These are phyloP conservation scores for Heliconius ethilla DNA, from an alignment of 2,888 invertebrate genomes.

Conservation along the genomic window DNA sequence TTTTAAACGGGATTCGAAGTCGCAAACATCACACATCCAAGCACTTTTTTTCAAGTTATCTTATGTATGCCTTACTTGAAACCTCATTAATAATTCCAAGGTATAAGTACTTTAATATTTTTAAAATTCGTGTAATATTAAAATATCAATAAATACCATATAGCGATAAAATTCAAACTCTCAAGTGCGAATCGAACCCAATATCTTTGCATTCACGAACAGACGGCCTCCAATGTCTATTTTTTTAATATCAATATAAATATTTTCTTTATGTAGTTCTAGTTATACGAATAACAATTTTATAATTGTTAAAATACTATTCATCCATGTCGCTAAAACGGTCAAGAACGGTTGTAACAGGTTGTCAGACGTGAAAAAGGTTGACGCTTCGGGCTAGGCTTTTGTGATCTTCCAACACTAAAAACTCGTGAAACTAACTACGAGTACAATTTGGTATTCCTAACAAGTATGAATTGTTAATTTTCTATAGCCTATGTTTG, in stretches of 20 bases:
- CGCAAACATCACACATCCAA: not conserved
- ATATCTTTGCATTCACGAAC: not conserved
- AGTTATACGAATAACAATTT: too few relatives aligned
- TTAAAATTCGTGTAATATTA: not conserved
- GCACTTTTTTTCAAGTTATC: too few relatives aligned
- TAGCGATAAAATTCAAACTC: not conserved
- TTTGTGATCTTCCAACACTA: constrained; percentile 24
- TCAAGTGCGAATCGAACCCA: not conserved
- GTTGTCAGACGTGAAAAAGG: constrained; percentile 11
- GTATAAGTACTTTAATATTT: too few relatives aligned
- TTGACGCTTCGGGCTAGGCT: constrained; percentile 10
- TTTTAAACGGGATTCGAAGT: not conserved
- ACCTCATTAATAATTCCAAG: too few relatives aligned
- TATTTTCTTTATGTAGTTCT: not conserved
- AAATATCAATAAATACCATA: not conserved
- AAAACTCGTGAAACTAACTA: constrained; percentile 25
- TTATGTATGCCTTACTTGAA: too few relatives aligned
- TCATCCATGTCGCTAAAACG: not conserved
- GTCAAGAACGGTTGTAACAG: not conserved
- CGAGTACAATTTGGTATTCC: constrained; percentile 10
- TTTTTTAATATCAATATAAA: not conserved
- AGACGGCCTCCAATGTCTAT: not conserved
- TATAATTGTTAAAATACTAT: not conserved
- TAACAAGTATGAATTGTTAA: not conserved
- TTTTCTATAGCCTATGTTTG: not conserved